Base-by-base conservation (phyloP, 1,140 invertebrate species). In the Hyles euphorbiae region DNA sequence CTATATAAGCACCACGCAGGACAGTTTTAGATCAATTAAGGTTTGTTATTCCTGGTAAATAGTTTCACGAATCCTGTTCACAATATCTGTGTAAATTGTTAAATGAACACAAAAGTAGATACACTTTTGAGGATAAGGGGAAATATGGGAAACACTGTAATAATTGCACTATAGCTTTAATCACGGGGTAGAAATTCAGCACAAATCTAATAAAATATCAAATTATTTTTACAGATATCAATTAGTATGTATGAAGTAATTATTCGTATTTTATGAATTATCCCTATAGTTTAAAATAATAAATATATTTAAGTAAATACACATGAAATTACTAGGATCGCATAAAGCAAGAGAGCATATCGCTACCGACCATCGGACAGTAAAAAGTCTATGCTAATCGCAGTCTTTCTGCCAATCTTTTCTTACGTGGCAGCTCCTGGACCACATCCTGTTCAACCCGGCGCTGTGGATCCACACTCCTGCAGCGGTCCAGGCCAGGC, bases 361-460 rank as follows among this genome's bases (percentile, higher is more conserved):
- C 74, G 82, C 78, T 83, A 70, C 22, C 83, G 70, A 78, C 80
- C 85, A 81, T 85, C 81, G 85, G 76, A 78, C 85, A 88, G 85
- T 78, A 57, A 71, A 74, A 81, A 79, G 76, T 78, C 81, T 75
- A 72, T 82, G 78, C 80, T 87, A 82, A 87, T 68, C 53, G 58
- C 74, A 87, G 86, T 86, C 83, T 65, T 88, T 87, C 64, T 88
- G 83, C 66, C 82, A 82, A 78, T 84, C 86, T 7, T 88, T 88
- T 61, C 65, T 88, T 5, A 95, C 93, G 71, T 95, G 94, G 92
- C 96, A 99, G 94, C 92, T 99, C 68, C 92, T 99, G 91, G 98
- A 99, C 90, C 97, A 99, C 90, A 95, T 99, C 48, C 93, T 99
- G 40, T 99, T 99, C 92, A 99, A 99, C 92, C 98, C 98, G 5